A percentile compares a stretch with the other conserved stretches of the same genome.
Conservation (phyloP, 2,113 vertebrate genomes). For the Oreocharis arfaki region DNA sequence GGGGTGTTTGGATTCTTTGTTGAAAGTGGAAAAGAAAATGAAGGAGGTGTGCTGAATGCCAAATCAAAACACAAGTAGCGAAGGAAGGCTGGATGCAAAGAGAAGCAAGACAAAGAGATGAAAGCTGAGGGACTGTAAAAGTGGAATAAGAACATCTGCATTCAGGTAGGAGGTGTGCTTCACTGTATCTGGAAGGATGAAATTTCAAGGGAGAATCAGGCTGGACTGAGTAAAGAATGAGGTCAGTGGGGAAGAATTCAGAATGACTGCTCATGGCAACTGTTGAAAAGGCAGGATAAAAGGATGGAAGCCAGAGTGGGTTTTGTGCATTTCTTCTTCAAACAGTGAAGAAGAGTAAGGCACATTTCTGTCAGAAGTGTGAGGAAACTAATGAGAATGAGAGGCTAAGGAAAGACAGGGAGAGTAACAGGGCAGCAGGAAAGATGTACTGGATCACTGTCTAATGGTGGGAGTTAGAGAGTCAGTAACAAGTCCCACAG, state of each 20-base stretch:
- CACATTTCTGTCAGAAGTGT: background rate
- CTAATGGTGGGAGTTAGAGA: background rate
- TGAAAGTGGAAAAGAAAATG: background rate
- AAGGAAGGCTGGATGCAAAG: background rate
- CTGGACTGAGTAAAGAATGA: background rate
- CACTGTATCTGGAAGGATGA: background rate
- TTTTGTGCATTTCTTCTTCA: background rate
- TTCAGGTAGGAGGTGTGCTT: background rate
- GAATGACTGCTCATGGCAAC: background rate
- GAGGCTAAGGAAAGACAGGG: background rate
- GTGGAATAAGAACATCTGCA: background rate
- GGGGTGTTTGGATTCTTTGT: background rate
- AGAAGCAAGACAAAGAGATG: background rate
- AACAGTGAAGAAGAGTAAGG: background rate
- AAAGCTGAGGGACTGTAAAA: background rate
- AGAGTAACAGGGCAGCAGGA: background rate
- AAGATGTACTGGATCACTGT: background rate
- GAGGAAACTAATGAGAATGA: background rate
- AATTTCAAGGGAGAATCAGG: background rate
- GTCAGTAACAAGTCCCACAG: background rate
- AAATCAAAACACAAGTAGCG: background rate
- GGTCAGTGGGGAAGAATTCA: background rate
- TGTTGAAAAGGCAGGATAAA: background rate
- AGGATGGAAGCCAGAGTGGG: background rate
- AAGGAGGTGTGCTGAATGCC: background rate